phyloP scores from a whole-genome alignment of 2,113 vertebrate species.

The Semicossyphus pulcher region DNA sequence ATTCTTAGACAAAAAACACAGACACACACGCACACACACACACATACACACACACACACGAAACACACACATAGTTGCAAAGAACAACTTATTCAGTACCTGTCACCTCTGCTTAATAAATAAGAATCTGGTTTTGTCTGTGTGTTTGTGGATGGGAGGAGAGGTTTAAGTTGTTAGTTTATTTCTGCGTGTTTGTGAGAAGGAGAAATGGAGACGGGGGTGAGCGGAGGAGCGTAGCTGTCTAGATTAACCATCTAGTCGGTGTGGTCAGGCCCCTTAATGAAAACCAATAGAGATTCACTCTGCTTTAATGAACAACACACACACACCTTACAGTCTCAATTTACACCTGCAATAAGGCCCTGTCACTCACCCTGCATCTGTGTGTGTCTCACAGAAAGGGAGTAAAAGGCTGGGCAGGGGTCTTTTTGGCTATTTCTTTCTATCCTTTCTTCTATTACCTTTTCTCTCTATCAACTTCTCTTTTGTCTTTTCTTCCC shows the following conservation, averaged over 20 bases:
- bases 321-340: constrained; percentile 94
- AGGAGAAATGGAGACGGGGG: constrained; percentile 41
- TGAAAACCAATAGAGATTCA: constrained; percentile 99
- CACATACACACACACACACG: constrained; percentile 15
- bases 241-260: constrained; percentile 96
- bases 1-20: not conserved
- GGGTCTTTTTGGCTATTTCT: constrained; percentile 7
- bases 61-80: constrained; percentile 54
- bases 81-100: constrained; percentile 92
- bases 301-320: constrained; percentile 98
- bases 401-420: constrained; percentile 6
- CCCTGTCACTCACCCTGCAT: constrained; percentile 88
- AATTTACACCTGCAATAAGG: constrained; percentile 98
- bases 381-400: constrained; percentile 18
- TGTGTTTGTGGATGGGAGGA: constrained; percentile 54
- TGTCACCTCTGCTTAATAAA: constrained; percentile 98
- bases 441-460: not conserved
- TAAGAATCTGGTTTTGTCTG: constrained; percentile 93
- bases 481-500: not conserved
- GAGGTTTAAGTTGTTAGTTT: constrained; percentile 72
- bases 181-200: constrained; percentile 42
- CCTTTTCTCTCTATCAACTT: not conserved
- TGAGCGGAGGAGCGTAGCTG: constrained; percentile 50
- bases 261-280: constrained; percentile 91
- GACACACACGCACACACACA: not conserved